phyloP scores from a whole-genome alignment of 2,113 vertebrate genomes.

The Psephotus haematonotus region DNA sequence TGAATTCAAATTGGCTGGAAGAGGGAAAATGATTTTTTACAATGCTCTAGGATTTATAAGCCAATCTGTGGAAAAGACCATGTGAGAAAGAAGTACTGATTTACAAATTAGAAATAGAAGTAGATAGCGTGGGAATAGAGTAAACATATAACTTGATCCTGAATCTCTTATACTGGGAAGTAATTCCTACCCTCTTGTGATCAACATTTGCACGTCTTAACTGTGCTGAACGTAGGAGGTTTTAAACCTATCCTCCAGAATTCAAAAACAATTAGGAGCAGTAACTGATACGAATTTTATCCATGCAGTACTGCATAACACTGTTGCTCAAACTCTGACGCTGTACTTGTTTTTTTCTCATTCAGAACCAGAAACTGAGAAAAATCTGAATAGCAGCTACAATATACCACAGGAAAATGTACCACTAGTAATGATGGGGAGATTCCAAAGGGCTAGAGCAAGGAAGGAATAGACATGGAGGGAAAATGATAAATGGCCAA shows the following conservation, averaged over 20 bases:
- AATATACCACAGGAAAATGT: background rate
- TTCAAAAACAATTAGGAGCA: background rate
- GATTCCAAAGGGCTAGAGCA: background rate
- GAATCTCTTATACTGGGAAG: background rate
- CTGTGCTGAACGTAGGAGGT: background rate
- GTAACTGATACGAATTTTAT: background rate
- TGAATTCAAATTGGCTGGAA: background rate
- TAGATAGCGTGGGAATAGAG: fast-evolving
- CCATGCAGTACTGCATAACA: background rate
- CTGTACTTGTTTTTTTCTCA: background rate
- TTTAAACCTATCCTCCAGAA: background rate
- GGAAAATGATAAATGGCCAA: background rate
- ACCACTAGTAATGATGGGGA: background rate
- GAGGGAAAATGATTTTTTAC: background rate
- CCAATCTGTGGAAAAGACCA: background rate
- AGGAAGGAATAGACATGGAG: background rate
- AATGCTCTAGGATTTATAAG: background rate
- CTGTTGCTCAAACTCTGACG: background rate
- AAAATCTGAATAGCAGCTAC: background rate
- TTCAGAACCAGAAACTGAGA: background rate
- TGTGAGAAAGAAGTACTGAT: background rate
- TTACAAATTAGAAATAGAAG: background rate
- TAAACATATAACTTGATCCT: background rate
- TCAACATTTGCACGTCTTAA: background rate
- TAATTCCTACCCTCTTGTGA: background rate